Percentiles rank a stretch among this genome's conserved stretches.
phyloP scores from a whole-genome alignment of 2,113 vertebrate genomes.

The Dromaius novaehollandiae region DNA sequence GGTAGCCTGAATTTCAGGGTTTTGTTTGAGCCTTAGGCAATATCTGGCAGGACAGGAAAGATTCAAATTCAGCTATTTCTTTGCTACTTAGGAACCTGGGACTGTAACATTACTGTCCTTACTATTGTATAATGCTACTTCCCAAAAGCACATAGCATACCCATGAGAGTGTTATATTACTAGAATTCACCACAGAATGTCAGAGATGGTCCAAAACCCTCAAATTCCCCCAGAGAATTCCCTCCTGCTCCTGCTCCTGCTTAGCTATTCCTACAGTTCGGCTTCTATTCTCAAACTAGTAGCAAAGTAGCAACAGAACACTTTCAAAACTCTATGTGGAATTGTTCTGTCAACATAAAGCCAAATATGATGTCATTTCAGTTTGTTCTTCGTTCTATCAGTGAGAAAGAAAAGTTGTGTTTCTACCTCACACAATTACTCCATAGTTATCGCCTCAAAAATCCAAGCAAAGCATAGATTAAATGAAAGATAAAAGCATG shows the following conservation, averaged over 20 bases:
- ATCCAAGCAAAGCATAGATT: not conserved
- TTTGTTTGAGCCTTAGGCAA: not conserved
- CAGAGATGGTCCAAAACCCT: not conserved
- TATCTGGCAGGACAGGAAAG: not conserved
- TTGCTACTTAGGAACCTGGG: not conserved
- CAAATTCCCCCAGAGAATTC: not conserved
- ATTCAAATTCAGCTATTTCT: not conserved
- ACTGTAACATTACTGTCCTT: not conserved
- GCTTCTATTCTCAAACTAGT: not conserved
- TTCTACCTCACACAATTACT: not conserved
- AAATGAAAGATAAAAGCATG: not conserved
- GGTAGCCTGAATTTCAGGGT: not conserved
- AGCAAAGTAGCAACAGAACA: not conserved
- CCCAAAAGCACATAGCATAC: not conserved
- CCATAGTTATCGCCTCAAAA: not conserved
- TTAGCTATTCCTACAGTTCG: not conserved
- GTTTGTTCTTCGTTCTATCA: not conserved
- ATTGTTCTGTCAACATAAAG: not conserved
- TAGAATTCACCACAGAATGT: not conserved
- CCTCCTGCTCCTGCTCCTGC: not conserved
- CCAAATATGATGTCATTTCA: not conserved
- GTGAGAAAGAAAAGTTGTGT: not conserved
- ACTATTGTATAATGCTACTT: not conserved
- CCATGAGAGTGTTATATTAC: not conserved
- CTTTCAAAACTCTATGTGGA: not conserved